phyloP scores from a whole-genome alignment of 2,797 vertebrate genomes.

The Gallinago solitaria region DNA sequence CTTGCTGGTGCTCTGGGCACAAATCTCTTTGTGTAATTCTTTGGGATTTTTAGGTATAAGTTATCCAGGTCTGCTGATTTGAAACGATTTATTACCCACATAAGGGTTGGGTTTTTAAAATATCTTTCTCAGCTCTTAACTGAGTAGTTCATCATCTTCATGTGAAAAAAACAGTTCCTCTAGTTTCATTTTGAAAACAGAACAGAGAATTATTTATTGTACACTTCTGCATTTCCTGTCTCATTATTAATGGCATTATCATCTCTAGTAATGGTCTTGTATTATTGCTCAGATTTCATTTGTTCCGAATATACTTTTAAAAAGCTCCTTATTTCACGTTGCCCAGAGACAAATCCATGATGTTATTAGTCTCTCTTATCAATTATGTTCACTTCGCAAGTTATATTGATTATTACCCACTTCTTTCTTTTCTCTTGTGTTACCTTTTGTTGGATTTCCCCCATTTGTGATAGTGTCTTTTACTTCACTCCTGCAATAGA shows the following conservation, averaged over 20 bases:
- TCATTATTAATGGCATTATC: constrained; percentile 13
- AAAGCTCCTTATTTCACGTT: constrained; percentile 3
- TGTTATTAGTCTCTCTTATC: constrained; percentile 8
- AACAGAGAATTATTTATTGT: constrained; percentile 10
- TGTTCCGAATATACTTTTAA: not conserved
- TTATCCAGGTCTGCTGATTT: not conserved
- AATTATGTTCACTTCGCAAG: not conserved
- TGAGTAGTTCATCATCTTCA: not conserved
- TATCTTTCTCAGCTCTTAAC: not conserved
- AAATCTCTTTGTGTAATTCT: not conserved
- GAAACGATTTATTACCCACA: not conserved
- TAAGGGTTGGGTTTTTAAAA: accelerated
- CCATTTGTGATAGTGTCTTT: not conserved
- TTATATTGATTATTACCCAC: not conserved
- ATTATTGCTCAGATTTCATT: constrained; percentile 28
- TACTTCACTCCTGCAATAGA: not conserved
- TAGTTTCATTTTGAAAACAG: constrained; percentile 11
- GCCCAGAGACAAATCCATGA: not conserved
- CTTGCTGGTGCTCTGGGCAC: not conserved
- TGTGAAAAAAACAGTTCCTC: not conserved
- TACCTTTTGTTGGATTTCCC: not conserved
- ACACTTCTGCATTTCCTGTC: not conserved
- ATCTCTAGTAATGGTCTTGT: not conserved
- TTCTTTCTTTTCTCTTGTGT: not conserved
- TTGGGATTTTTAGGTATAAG: not conserved